Percentiles rank a stretch among this genome's conserved stretches.
Conservation (phyloP, 1,140 invertebrate genomes). For the Pseudachorutes palmiensis region DNA sequence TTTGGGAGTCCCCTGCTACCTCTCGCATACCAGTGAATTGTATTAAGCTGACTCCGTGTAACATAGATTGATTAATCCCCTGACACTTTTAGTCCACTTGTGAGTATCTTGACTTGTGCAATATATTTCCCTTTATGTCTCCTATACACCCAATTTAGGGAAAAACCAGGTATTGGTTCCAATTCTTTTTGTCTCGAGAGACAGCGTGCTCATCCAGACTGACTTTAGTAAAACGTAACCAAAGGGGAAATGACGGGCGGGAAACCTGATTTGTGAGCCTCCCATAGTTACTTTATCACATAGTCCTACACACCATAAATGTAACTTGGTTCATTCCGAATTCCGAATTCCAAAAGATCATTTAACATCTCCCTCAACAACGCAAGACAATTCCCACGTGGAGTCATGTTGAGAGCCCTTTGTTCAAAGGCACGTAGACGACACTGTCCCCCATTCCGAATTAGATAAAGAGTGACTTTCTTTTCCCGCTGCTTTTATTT, state of each 20-base stretch:
- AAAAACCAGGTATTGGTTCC: constrained; percentile 3
- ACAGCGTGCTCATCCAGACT: no score
- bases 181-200: no score
- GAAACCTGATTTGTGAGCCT: constrained; percentile 9
- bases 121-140: constrained; percentile 9
- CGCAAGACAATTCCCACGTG: constrained; percentile 7
- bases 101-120: background rate
- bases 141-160: constrained; percentile 3
- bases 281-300: background rate
- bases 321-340: background rate
- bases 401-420: background rate
- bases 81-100: background rate
- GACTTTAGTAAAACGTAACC: no score
- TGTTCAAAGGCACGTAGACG: no score
- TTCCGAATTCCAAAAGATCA: constrained; percentile 2
- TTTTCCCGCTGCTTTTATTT: background rate
- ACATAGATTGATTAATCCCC: constrained; percentile 8
- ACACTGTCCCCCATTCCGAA: no score
- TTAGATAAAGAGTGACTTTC: no score
- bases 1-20: no score
- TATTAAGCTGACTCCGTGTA: background rate
- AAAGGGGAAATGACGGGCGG: background rate
- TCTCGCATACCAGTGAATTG: no score
- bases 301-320: constrained; percentile 5
- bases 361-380: background rate